Base-by-base conservation (phyloP, 1,140 invertebrate genomes). In the Riptortus pedestris region DNA sequence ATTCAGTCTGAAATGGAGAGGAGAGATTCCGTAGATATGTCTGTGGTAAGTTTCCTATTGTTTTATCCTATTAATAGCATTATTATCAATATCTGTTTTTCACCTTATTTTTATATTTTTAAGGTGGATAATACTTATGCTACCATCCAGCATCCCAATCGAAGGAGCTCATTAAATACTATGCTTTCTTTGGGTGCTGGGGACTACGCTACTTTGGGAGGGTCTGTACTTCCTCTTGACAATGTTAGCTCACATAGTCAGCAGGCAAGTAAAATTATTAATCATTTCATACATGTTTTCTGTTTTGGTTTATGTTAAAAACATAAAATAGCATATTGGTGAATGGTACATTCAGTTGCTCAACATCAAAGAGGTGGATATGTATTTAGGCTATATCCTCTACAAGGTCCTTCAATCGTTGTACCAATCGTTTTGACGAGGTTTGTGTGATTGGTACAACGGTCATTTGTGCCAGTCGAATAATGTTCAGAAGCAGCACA, bases 81-180 rank as follows among this genome's bases (percentile, higher is more conserved):
- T 43, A 43, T 11, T 11, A 11, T 43, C n/a, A 11, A 43, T 43
- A 11, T 43, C 14, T 38, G 31, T 57, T 64, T 45, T 16, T 60
- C 2, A 52, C 18, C 16, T 24, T 45, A 26, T 63, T 47, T 47
- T 38, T 47, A 45, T 66, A 38, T 38, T 51, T 62, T 64, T 5
- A 69, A 78, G 77, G 69, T 79, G 68, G 88, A 91, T 73, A 91
- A 91, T 72, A 90, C 88, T 28, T 92, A 92, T 74, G 90, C 89
- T 12, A 92, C 90, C 26, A 91, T 92, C 69, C 86, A 89, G 70
- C 85, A 85, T 72, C 81, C 85, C 60, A 76, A 78, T 67, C 68
- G 76, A 45, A 72, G 78, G 65, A 73, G 75, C 55, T 76, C 76
- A 52, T 69, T 75, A 9, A 75, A 80, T 66, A 73, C 70, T 52